These are phyloP conservation scores for Unio delphinus DNA, from an alignment of 2,888 invertebrate genomes.

Conservation along the genomic window DNA sequence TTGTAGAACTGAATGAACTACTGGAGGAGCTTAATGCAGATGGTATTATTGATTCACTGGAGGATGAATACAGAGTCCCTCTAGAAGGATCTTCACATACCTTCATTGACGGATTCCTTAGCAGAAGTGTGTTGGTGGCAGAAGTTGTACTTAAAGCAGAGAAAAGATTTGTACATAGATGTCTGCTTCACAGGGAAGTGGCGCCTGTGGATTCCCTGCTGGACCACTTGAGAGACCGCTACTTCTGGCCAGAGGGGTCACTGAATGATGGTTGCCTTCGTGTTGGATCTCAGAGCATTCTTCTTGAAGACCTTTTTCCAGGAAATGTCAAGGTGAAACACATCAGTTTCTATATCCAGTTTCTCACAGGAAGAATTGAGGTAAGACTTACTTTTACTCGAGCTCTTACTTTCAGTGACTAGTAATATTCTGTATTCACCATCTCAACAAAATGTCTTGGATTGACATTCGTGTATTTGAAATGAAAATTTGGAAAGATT, in stretches of 20 bases:
- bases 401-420: too few relatives aligned
- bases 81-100: constrained; percentile 19
- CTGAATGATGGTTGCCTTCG: too few relatives aligned
- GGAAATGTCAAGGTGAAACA: too few relatives aligned
- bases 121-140: constrained; percentile 6
- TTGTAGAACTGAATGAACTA: constrained; percentile 29
- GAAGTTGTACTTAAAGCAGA: constrained; percentile 20
- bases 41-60: constrained; percentile 28
- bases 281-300: too few relatives aligned
- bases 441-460: too few relatives aligned
- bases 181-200: constrained; percentile 23
- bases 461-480: too few relatives aligned
- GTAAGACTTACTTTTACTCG: too few relatives aligned
- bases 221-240: constrained; percentile 24
- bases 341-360: too few relatives aligned
- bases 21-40: constrained; percentile 39
- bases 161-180: constrained; percentile 39
- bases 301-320: too few relatives aligned
- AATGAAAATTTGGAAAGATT: too few relatives aligned
- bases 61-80: constrained; percentile 16
- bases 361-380: too few relatives aligned
- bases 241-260: constrained; percentile 31
- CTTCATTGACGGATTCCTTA: constrained; percentile 12
- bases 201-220: constrained; percentile 15
- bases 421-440: too few relatives aligned